These are phyloP conservation scores for Lasioglossum malachurum DNA, from an alignment of 2,888 invertebrate species.

Conservation along the genomic window DNA sequence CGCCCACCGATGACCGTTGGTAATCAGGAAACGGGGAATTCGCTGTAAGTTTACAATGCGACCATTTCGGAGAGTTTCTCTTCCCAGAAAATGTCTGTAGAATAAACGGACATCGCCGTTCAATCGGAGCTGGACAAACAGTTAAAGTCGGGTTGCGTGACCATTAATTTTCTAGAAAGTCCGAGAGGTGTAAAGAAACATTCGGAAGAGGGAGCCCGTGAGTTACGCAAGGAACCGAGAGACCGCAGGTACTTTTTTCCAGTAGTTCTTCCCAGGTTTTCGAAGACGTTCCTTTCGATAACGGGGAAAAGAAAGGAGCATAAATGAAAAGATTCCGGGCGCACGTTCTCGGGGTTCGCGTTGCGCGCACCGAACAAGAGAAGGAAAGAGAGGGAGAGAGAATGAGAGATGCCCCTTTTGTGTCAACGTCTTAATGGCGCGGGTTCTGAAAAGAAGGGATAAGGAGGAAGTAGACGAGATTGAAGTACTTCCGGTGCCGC, in stretches of 20 bases:
- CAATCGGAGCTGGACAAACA: slow-evolving; percentile 1
- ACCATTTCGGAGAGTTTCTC: not conserved
- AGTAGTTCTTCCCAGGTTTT: not conserved
- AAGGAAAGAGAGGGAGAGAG: slow-evolving; percentile 39
- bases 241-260: not conserved
- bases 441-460: slow-evolving; percentile 47
- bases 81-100: not conserved
- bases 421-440: slow-evolving; percentile 60
- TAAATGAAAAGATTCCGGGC: not conserved
- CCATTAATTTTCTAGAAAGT: slow-evolving; percentile 10
- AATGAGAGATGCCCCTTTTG: slow-evolving; percentile 46
- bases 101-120: not conserved
- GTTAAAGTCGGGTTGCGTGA: not conserved
- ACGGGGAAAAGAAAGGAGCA: not conserved
- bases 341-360: slow-evolving; percentile 4
- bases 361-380: slow-evolving; percentile 24
- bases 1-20: not conserved
- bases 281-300: slow-evolving; percentile 10
- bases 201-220: not conserved
- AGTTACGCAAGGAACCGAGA: slow-evolving; percentile 2
- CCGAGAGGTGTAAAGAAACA: not conserved
- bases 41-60: not conserved
- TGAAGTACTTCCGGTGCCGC: slow-evolving; percentile 52
- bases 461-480: slow-evolving; percentile 54
- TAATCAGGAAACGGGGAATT: not conserved